phyloP scores from a whole-genome alignment of 2,797 vertebrate species.

The Limnodromus scolopaceus region DNA sequence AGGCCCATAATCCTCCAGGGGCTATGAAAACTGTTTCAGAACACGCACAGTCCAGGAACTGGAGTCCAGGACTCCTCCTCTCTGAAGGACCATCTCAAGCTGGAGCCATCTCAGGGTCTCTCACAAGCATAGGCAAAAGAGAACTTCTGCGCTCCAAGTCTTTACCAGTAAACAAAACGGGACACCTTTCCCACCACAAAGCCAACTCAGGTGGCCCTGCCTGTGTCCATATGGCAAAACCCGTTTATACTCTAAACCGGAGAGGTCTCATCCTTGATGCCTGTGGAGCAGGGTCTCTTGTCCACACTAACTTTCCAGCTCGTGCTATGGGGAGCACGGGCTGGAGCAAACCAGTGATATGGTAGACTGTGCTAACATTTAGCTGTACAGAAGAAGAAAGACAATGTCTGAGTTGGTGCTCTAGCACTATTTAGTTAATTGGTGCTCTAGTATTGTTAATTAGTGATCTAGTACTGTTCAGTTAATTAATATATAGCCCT shows the following conservation, averaged over 20 bases:
- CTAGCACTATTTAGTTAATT: background rate
- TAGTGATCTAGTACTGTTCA: background rate
- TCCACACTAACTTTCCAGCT: background rate
- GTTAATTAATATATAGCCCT: background rate
- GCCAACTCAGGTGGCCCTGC: background rate
- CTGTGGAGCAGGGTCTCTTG: rapidly evolving
- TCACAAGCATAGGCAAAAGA: background rate
- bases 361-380: background rate
- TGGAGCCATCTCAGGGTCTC: background rate
- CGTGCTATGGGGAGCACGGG: rapidly evolving
- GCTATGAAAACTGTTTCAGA: background rate
- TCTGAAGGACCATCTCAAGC: background rate
- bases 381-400: background rate
- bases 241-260: background rate
- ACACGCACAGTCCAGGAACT: background rate
- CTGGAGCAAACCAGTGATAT: background rate
- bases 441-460: background rate
- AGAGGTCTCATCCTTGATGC: background rate
- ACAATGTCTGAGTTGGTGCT: background rate
- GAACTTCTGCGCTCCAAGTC: background rate
- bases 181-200: background rate
- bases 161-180: background rate
- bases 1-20: background rate
- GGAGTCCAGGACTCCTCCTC: background rate
- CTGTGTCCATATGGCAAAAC: background rate